Base-by-base conservation (phyloP, 2,797 vertebrate species). In the Oceanodroma leucorhoa region DNA sequence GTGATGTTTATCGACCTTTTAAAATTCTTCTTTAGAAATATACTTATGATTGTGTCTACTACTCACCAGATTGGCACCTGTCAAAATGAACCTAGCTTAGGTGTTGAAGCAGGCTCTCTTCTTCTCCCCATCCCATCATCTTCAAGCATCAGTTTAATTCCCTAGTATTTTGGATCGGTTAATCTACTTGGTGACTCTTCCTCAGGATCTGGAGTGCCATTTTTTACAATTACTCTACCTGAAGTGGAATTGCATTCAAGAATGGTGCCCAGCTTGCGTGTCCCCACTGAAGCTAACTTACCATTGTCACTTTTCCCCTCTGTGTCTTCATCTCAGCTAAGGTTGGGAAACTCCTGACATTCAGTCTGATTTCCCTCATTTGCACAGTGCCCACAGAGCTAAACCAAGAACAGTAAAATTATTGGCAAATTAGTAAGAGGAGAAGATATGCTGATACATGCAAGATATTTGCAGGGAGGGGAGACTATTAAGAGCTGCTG, bases 1-100 rank as follows among this genome's bases (percentile, higher is more conserved):
- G 26, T 48, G 62, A 72, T 70, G 41, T 50, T 94, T 83, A 93
- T 22, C 7, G 3, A 62, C 36, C 36, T 62, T 90, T 79, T 24
- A 81, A 69, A 91, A 86, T 72, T 94, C 62, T 61, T 77, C 55
- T 71, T 83, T 53, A 38, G 77, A 93, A 86, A 86, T 18, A 45
- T 5, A 58, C 9, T 60, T 83, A 48, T 26, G 23, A 45, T 34
- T 66, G 22, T 79, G 65, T 55, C 69, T 91, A 36, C 55, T 76
- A 30, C 50, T 94, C 54, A 84, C 43, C 55, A 57, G 43, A 57
- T n/a, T 60, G 72, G 51, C 62, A 81, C 30, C 26, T 41, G 64
- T 43, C 71, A 67, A 71, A 85, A 81, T 17, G 24, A 83, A 69
- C 23, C 36, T 27, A 62, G 11, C 30, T 43, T 61, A 53, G 10